Evolutionary conservation across 2,888 invertebrate genomes (phyloP).

Genomic region (Cloeon dipterum): DNA sequence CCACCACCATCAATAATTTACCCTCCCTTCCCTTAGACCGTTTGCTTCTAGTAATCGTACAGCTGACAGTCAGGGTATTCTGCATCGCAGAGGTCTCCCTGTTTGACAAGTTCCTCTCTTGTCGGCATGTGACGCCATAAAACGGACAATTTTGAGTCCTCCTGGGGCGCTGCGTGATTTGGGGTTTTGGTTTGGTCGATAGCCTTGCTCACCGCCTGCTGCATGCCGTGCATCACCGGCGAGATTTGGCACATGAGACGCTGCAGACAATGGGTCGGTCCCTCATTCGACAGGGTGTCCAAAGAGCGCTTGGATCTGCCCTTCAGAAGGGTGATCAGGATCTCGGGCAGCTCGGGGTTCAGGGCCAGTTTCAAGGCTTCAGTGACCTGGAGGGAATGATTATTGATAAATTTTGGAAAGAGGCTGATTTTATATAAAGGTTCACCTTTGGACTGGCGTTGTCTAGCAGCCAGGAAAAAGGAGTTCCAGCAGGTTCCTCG

Average conservation of each 20-base stretch:
- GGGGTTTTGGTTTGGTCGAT: no score
- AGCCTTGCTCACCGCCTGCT: constrained; percentile 30
- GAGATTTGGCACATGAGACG: constrained; percentile 48
- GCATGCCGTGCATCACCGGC: constrained; percentile 55
- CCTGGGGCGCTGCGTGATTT: constrained; percentile 12
- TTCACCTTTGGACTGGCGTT: constrained; percentile 22
- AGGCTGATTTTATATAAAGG: background rate
- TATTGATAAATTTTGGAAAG: background rate
- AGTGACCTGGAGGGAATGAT: constrained; percentile 11
- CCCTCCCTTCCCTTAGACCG: no score
- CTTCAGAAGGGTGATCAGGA: constrained; percentile 32
- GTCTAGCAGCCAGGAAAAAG: constrained; percentile 36
- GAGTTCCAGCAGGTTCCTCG: constrained; percentile 16
- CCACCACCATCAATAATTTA: no score
- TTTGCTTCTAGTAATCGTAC: no score
- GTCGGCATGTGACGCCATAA: constrained; percentile 5
- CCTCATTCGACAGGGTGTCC: background rate
- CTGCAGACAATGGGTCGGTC: constrained; percentile 11
- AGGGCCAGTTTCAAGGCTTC: constrained; percentile 32
- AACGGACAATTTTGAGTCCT: constrained; percentile 15
- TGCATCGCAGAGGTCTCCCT: constrained; percentile 18
- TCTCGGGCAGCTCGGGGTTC: constrained; percentile 33
- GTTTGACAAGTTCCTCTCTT: constrained; percentile 16
- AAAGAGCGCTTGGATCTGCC: constrained; percentile 16
- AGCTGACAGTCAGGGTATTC: constrained; percentile 16